phyloP scores from a whole-genome alignment of 2,797 vertebrate genomes.

The Alca torda region DNA sequence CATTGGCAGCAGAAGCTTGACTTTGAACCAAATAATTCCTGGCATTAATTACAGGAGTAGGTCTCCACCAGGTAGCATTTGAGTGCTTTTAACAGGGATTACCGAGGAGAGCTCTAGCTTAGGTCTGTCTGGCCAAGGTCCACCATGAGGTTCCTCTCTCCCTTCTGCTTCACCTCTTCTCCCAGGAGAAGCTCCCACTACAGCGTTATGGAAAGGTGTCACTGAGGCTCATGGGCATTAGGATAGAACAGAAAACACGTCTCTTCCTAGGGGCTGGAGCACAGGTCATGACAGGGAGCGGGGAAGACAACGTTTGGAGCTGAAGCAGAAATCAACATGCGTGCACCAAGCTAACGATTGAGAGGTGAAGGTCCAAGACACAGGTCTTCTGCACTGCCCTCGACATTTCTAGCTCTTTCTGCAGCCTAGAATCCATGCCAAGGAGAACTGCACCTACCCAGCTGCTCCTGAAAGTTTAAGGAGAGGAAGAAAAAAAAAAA shows the following conservation, averaged over 20 bases:
- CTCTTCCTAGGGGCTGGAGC: background rate
- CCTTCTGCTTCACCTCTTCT: background rate
- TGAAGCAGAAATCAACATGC: background rate
- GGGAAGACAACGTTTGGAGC: background rate
- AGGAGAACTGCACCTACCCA: background rate
- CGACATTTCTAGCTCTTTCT: background rate
- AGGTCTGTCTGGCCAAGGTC: background rate
- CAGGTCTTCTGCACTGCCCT: background rate
- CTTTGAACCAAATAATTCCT: background rate
- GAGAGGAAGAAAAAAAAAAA: conserved; percentile 22
- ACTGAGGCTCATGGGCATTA: background rate
- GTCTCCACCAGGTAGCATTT: background rate
- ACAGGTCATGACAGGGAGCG: background rate
- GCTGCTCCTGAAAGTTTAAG: background rate
- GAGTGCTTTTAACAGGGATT: background rate
- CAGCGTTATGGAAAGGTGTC: background rate
- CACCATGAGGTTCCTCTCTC: background rate
- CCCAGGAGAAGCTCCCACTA: background rate
- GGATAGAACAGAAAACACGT: background rate
- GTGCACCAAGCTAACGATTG: background rate
- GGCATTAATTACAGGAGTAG: background rate
- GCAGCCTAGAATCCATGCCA: background rate
- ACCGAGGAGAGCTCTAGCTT: background rate
- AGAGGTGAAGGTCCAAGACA: background rate
- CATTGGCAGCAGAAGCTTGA: background rate